Evolutionary conservation across 2,888 invertebrate genomes (phyloP).

Genomic region (Protodeltote pygarga): DNA sequence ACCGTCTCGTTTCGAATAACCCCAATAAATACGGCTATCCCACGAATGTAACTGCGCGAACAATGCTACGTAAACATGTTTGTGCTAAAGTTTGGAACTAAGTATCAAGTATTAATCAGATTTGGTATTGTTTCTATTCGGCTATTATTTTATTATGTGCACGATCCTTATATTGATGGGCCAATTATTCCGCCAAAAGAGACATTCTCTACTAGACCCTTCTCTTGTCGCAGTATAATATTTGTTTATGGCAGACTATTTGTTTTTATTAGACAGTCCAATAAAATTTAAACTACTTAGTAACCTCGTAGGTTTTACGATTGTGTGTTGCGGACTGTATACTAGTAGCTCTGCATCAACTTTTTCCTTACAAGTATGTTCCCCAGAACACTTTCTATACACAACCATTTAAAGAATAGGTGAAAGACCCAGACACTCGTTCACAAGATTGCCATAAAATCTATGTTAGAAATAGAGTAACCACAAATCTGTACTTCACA

Average conservation of each 20-base stretch:
- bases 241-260: neutral
- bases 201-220: no score
- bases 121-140: constrained; percentile 7
- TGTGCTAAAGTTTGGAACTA: constrained; percentile 8
- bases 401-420: constrained; percentile 36
- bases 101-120: neutral
- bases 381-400: constrained; percentile 24
- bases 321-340: neutral
- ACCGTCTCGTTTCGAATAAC: constrained; percentile 47
- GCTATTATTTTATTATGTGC: no score
- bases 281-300: no score
- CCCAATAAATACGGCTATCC: constrained; percentile 26
- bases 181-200: no score
- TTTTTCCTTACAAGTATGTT: constrained; percentile 16
- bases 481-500: constrained; percentile 41
- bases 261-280: no score
- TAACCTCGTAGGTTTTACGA: neutral
- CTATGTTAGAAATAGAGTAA: constrained; percentile 38
- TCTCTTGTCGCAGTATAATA: no score
- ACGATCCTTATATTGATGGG: no score
- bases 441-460: constrained; percentile 37
- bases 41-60: constrained; percentile 3
- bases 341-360: constrained; percentile 8
- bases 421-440: constrained; percentile 25
- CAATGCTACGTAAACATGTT: constrained; percentile 25